Evolutionary conservation across 2,113 vertebrate genomes (phyloP), one percentile per base, ranked within the genome.

Genomic region (Meriones unguiculatus): DNA sequence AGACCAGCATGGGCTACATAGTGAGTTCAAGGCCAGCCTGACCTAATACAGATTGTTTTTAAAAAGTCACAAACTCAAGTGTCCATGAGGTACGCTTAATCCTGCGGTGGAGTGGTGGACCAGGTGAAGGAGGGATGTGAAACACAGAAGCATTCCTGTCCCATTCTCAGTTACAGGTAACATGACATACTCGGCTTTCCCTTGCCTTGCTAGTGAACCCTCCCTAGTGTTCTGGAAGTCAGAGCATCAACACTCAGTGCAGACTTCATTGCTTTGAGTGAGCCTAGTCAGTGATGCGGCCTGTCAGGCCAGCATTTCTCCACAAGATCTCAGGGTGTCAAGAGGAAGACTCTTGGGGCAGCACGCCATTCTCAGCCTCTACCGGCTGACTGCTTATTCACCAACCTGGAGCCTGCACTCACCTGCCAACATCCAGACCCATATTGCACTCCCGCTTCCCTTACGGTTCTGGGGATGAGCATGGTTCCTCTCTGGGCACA

Each of bases 81-180:
- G n/a, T 41, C 70, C 77, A n/a, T 4, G 6, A 80, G 77, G 12
- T 32, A 13, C 1, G 30, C 28, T 65, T 32, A 62, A 24, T 22
- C 32, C 28, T 5, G 46, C 2, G 64, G 72, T 20, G 18, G 57
- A 62, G 89, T 17, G 18, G 41, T 22, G 2, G 12, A 25, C 32
- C n/a, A 46, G 67, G 70, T 46, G 35, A 72, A 57, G 9, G 2
- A 35, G 28, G 25, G 7, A 35, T 3, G 1, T 4, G 52, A 46
- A 10, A 4, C 46, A 72, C 12, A 38, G 54, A 6, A 0, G 0
- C 38, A 18, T 0, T 8, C 38, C 24, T 5, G 35, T 75, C 24
- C 28, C 15, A 35, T 67, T 52, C 54, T 24, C 57, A 41, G 77
- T 80, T 67, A 50, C 38, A 86, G 86, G 70, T 30, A 46, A 46